Evolutionary conservation across 2,113 vertebrate genomes (phyloP), one percentile per base, ranked within the genome.

Genomic region (Cyprinus carpio): DNA sequence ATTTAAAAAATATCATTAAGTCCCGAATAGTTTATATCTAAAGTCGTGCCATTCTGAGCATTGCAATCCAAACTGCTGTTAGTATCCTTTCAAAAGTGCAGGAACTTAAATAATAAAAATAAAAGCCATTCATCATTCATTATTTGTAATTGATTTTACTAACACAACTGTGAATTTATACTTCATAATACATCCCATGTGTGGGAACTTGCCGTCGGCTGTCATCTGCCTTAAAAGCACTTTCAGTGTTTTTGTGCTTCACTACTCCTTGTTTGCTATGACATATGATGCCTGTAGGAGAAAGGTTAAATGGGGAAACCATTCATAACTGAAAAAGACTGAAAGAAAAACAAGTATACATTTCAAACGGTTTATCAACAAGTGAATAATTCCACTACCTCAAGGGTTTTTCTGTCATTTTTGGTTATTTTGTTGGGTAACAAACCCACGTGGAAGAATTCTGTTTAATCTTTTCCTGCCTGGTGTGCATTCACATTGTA

Each of bases 161-260:
- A 37, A 71, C 11, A 1, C 13, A 16, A 15, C 16, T 51, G 2
- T 31, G n/a, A 78, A 40, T 85, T 83, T 29, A 75, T 75, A 31
- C 67, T 49, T 71, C 34, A 85, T 67, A 46, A 25, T 31, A 10
- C 31, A 25, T 64, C 62, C 40, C 85, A 69, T 72, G 64, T 87
- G 56, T 87, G 84, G 86, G 84, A 87, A 89, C 18, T 84, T 87
- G 86, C 86, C 86, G 7, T 16, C 23, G 84, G 84, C 77, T 46
- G 56, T 85, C 37, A n/a, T 51, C 40, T 51, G 62, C 10, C 64
- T 81, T 49, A 34, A 81, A 54, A 51, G 27, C 43, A 31, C 80
- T 23, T 81, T 81, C 51, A 43, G 51, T 72, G 51, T 76, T 54
- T 34, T 84, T 58, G 25, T 56, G 18, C 64, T 12, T 23, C 49